Conservation (phyloP, 2,113 vertebrate genomes). For the Spilogale gracilis region DNA sequence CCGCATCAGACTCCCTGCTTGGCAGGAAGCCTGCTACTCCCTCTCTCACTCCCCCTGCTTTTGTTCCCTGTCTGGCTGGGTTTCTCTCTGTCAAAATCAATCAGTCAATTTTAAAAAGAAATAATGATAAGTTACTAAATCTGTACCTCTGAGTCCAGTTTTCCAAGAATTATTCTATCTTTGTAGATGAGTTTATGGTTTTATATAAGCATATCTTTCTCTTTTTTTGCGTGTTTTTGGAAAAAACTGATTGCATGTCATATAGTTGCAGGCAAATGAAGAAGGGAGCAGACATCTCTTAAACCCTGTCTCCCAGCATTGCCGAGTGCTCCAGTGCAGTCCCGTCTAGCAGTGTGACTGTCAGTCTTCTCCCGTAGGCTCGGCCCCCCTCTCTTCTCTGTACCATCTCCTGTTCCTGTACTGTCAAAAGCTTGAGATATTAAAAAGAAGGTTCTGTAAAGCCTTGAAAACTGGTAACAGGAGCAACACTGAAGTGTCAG, state of each 20-base stretch:
- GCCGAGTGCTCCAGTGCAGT: accelerated
- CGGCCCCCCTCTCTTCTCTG: not conserved
- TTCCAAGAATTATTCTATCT: not conserved
- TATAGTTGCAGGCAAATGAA: not conserved
- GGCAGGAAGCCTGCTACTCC: too few relatives aligned
- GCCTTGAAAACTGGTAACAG: not conserved
- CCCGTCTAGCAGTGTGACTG: not conserved
- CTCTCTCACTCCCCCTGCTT: too few relatives aligned
- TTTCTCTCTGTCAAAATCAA: too few relatives aligned
- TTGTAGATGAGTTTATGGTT: not conserved
- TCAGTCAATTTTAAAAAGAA: too few relatives aligned
- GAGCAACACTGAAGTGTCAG: not conserved
- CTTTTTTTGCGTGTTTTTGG: not conserved
- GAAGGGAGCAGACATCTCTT: not conserved
- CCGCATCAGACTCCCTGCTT: too few relatives aligned
- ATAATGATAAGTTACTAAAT: not conserved
- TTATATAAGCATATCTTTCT: not conserved
- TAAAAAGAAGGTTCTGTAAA: not conserved
- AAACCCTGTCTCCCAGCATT: not conserved
- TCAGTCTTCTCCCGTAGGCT: not conserved
- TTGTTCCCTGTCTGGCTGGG: too few relatives aligned
- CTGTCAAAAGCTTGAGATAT: not conserved
- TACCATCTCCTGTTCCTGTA: not conserved
- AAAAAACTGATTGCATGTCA: not conserved
- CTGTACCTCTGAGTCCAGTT: not conserved